A percentile compares a stretch with the other conserved stretches of the same genome.
phyloP scores from a whole-genome alignment of 2,888 invertebrate genomes.

The Cepaea hortensis region DNA sequence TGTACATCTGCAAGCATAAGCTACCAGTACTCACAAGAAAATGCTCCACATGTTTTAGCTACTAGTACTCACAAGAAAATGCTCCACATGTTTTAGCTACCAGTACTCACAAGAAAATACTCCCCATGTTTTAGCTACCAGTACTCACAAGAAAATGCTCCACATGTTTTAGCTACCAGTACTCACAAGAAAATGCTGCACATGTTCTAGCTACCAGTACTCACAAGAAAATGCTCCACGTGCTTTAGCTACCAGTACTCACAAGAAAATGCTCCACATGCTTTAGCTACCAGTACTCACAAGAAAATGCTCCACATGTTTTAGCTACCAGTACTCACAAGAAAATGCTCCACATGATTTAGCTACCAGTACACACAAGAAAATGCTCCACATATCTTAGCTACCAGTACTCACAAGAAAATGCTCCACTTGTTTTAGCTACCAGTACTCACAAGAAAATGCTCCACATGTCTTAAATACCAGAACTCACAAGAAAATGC shows the following conservation, averaged over 20 bases:
- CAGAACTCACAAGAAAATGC: too few relatives aligned
- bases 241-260: slow-evolving; percentile 44
- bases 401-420: too few relatives aligned
- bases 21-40: too few relatives aligned
- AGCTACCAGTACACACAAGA: slow-evolving; percentile 86
- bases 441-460: too few relatives aligned
- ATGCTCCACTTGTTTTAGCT: too few relatives aligned
- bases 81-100: slow-evolving; percentile 97
- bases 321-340: slow-evolving; percentile 75
- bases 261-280: slow-evolving; percentile 91
- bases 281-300: slow-evolving; percentile 77
- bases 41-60: too few relatives aligned
- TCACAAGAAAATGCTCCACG: too few relatives aligned
- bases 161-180: slow-evolving; percentile 93
- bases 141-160: slow-evolving; percentile 85
- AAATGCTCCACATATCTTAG: slow-evolving; percentile 94
- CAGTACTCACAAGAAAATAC: too few relatives aligned
- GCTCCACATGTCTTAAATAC: too few relatives aligned
- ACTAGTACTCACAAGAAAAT: slow-evolving; percentile 81
- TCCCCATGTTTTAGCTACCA: too few relatives aligned
- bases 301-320: too few relatives aligned
- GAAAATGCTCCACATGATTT: slow-evolving; percentile 92
- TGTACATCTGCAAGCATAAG: too few relatives aligned
- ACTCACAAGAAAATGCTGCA: slow-evolving; percentile 86
- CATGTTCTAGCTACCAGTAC: slow-evolving; percentile 82